phyloP scores from a whole-genome alignment of 1,140 invertebrate species.

The Macrotrachela quadricornifera region DNA sequence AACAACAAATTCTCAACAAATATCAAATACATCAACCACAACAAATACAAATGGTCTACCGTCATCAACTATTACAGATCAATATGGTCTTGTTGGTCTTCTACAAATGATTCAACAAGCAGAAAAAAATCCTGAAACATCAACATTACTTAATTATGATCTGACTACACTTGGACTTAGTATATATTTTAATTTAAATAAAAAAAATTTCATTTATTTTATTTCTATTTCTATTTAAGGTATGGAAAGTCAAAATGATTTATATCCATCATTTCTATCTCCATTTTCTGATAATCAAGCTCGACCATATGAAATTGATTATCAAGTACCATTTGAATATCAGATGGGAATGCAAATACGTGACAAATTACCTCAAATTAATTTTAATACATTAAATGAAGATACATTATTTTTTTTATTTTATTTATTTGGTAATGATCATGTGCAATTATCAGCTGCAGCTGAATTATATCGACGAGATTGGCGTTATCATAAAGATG shows the following conservation, averaged over 20 bases:
- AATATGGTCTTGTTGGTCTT: slow-evolving; percentile 93
- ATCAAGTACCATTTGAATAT: slow-evolving; percentile 92
- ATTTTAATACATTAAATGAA: slow-evolving; percentile 87
- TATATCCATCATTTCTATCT: slow-evolving; percentile 87
- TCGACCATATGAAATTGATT: slow-evolving; percentile 93
- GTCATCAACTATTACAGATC: slow-evolving; percentile 82
- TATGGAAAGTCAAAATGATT: slow-evolving; percentile 17
- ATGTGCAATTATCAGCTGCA: slow-evolving; percentile 81
- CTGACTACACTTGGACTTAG: slow-evolving; percentile 87
- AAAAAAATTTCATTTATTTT: neutral
- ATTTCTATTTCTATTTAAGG: slow-evolving; percentile 1
- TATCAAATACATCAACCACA: too few species aligned
- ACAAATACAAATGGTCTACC: too few species aligned
- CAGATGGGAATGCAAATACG: slow-evolving; percentile 55
- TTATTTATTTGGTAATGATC: slow-evolving; percentile 93
- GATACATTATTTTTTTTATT: slow-evolving; percentile 97
- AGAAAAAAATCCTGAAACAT: slow-evolving; percentile 81
- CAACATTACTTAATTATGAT: slow-evolving; percentile 81
- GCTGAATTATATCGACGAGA: slow-evolving; percentile 89
- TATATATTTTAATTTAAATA: slow-evolving; percentile 75
- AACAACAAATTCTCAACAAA: too few species aligned
- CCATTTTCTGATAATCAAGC: slow-evolving; percentile 92
- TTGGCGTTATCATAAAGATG: slow-evolving; percentile 96
- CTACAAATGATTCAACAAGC: slow-evolving; percentile 88
- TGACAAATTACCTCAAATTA: slow-evolving; percentile 58